These are phyloP conservation scores for Alligator mississippiensis DNA, from an alignment of 2,113 vertebrate genomes.

Conservation along the genomic window DNA sequence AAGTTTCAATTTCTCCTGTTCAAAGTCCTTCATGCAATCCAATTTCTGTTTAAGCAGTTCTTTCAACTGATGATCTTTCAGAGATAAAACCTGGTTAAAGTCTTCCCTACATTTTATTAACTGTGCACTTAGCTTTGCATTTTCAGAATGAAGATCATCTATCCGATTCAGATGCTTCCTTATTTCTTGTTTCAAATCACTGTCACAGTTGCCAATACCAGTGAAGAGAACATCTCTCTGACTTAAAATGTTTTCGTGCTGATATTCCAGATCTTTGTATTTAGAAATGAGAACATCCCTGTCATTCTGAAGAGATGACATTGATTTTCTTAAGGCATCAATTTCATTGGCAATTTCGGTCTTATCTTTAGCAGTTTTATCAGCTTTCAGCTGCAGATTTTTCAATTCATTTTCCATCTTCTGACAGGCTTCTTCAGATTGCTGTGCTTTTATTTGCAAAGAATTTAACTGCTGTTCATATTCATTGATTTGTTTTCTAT, in stretches of 20 bases:
- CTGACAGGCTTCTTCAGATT: conserved; percentile 69
- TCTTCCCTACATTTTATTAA: conserved; percentile 89
- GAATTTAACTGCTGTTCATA: conserved; percentile 80
- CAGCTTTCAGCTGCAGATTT: conserved; percentile 74
- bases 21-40: conserved; percentile 85
- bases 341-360: conserved; percentile 76
- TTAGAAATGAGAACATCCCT: conserved; percentile 82
- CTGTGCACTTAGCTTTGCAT: conserved; percentile 90
- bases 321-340: conserved; percentile 82
- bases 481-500: conserved; percentile 76
- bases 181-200: conserved; percentile 82
- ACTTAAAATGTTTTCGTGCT: conserved; percentile 65
- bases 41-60: conserved; percentile 87
- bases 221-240: conserved; percentile 73
- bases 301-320: conserved; percentile 86
- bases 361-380: conserved; percentile 78
- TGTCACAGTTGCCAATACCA: conserved; percentile 70
- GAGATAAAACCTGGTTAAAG: conserved; percentile 87
- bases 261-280: conserved; percentile 76
- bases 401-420: conserved; percentile 75
- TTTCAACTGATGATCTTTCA: conserved; percentile 91
- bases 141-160: conserved; percentile 92
- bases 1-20: conserved; percentile 77
- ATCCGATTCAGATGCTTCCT: conserved; percentile 81
- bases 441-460: conserved; percentile 74